A percentile compares a stretch with the other conserved stretches of the same genome.
phyloP scores from a whole-genome alignment of 2,797 vertebrate species.

The Fundulus diaphanus region DNA sequence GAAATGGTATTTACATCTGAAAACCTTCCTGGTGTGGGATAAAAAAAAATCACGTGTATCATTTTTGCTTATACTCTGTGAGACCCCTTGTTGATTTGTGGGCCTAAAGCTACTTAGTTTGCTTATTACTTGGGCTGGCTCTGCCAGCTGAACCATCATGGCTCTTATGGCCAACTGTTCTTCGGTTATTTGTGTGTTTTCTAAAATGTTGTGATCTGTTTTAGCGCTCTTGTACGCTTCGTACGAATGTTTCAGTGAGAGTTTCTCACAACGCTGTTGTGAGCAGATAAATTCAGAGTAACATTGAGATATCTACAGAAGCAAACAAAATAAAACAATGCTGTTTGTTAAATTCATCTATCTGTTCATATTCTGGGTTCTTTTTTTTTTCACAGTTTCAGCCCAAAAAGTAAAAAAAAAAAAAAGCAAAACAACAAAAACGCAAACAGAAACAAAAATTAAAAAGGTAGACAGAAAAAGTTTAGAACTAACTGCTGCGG shows the following conservation, averaged over 20 bases:
- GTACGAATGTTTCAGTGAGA: background rate
- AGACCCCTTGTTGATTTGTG: background rate
- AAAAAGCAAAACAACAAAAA: no score
- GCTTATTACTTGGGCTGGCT: background rate
- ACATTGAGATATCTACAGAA: background rate
- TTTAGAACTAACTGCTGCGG: background rate
- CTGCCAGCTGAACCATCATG: background rate
- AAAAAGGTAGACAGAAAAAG: background rate
- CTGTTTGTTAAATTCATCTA: background rate
- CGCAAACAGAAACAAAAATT: background rate
- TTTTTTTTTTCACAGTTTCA: background rate
- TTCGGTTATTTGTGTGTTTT: background rate
- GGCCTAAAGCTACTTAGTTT: background rate
- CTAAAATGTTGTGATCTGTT: conserved; percentile 1
- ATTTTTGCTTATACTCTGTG: background rate
- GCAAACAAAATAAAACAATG: background rate
- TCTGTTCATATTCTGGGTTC: background rate
- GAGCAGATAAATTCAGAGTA: background rate
- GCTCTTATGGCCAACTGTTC: background rate
- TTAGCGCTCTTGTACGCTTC: background rate
- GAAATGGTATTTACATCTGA: background rate
- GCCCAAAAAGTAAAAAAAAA: no score
- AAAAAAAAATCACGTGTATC: no score
- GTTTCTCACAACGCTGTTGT: background rate
- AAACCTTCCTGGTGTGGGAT: background rate